phyloP scores from a whole-genome alignment of 2,888 invertebrate genomes.

The Pachymerium ferrugineum region DNA sequence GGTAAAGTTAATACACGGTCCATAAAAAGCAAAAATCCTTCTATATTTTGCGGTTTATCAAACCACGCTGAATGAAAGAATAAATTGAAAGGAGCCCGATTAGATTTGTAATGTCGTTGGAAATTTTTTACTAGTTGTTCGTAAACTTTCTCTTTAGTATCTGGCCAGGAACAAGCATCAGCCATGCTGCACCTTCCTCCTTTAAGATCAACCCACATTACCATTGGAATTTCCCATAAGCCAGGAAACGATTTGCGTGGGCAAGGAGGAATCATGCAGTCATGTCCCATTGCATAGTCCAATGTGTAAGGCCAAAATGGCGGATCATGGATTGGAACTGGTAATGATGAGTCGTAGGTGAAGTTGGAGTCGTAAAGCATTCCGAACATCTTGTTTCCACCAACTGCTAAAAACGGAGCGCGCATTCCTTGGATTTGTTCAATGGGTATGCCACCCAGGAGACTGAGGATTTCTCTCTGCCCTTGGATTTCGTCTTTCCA shows the following conservation, averaged over 20 bases:
- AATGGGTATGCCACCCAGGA: conserved; percentile 76
- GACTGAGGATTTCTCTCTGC: conserved; percentile 80
- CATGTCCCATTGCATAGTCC: conserved; percentile 90
- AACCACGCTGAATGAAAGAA: conserved; percentile 96
- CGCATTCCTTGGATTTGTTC: conserved; percentile 93
- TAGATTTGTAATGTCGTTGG: conserved; percentile 86
- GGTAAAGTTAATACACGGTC: conserved; percentile 83
- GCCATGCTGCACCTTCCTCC: conserved; percentile 94
- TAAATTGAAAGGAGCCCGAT: conserved; percentile 85
- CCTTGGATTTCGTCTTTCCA: conserved; percentile 94
- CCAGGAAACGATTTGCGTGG: conserved; percentile 86
- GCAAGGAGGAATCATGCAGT: conserved; percentile 94
- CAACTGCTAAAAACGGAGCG: conserved; percentile 81
- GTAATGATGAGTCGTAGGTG: conserved; percentile 92
- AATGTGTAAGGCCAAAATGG: conserved; percentile 95
- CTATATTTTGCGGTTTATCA: conserved; percentile 88
- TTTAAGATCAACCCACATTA: conserved; percentile 94
- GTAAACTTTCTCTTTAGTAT: conserved; percentile 78
- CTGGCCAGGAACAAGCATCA: conserved; percentile 87
- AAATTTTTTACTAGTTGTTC: conserved; percentile 89
- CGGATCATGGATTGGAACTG: conserved; percentile 86
- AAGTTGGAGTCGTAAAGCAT: conserved; percentile 93
- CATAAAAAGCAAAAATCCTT: conserved; percentile 86
- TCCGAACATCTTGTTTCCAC: conserved; percentile 95
- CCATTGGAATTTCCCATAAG: conserved; percentile 95